These are phyloP conservation scores for Drosophila lacteicornis DNA, from an alignment of 1,140 invertebrate genomes.

Conservation along the genomic window DNA sequence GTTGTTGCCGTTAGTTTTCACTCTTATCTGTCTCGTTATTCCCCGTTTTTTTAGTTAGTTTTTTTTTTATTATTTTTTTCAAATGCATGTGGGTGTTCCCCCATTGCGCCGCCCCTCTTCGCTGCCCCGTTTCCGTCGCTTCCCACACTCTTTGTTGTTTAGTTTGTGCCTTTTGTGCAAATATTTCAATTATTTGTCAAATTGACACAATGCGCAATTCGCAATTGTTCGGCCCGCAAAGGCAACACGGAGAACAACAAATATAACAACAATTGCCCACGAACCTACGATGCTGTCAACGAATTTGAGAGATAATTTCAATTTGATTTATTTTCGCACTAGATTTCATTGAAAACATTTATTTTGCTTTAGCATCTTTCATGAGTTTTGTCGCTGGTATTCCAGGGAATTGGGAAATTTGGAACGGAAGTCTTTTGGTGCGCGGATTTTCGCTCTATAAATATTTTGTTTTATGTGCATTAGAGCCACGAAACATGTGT, in stretches of 20 bases:
- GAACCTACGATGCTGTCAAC: slow-evolving; percentile 38
- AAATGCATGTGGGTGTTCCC: slow-evolving; percentile 51
- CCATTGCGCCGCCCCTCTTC: background rate
- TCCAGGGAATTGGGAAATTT: slow-evolving; percentile 20
- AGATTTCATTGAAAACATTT: slow-evolving; percentile 50
- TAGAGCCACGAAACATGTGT: slow-evolving; percentile 36
- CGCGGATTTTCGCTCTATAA: slow-evolving; percentile 28
- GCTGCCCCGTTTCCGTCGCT: background rate
- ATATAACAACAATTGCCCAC: slow-evolving; percentile 5
- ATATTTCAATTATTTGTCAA: slow-evolving; percentile 70
- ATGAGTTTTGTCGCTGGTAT: slow-evolving; percentile 4
- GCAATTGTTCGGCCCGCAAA: slow-evolving; percentile 39
- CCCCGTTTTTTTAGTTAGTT: background rate
- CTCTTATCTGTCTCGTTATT: slow-evolving; percentile 44
- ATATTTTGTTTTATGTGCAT: slow-evolving; percentile 37
- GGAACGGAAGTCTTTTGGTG: slow-evolving; percentile 51
- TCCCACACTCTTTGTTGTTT: slow-evolving; percentile 24
- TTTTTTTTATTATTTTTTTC: slow-evolving; percentile 13
- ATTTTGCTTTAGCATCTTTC: slow-evolving; percentile 26
- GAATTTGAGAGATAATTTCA: slow-evolving; percentile 49
- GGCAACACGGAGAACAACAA: slow-evolving; percentile 16
- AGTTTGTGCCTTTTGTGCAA: slow-evolving; percentile 56
- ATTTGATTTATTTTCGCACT: slow-evolving; percentile 56
- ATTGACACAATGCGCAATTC: slow-evolving; percentile 66
- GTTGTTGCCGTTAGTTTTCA: slow-evolving; percentile 51